These are phyloP conservation scores for Hucho hucho DNA, from an alignment of 2,113 vertebrate species.

Conservation along the genomic window DNA sequence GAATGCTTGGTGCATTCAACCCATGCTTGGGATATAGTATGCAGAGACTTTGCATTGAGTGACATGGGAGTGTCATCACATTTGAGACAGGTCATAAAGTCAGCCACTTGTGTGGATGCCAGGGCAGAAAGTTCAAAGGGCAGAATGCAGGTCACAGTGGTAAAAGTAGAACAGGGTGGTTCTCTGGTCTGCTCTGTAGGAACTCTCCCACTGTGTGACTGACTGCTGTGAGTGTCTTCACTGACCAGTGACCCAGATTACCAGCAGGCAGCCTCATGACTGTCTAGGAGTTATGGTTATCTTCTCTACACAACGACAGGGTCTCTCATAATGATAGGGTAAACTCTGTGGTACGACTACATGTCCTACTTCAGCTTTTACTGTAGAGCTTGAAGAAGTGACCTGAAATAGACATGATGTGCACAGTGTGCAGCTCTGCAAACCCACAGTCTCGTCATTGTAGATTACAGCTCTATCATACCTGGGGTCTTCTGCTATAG, in stretches of 20 bases:
- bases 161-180: slow-evolving; percentile 31
- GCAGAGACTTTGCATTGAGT: slow-evolving; percentile 5
- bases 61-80: slow-evolving; percentile 11
- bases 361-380: not conserved
- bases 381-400: not conserved
- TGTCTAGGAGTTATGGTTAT: no score
- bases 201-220: no score
- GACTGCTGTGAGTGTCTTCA: no score
- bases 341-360: slow-evolving; percentile 23
- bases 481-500: slow-evolving; percentile 14
- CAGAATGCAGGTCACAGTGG: slow-evolving; percentile 20
- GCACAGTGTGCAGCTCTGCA: no score
- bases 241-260: slow-evolving; percentile 31
- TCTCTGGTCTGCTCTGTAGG: not conserved
- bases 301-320: slow-evolving; percentile 21
- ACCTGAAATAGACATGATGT: slow-evolving; percentile 21
- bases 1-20: not conserved
- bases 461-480: not conserved
- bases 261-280: slow-evolving; percentile 14
- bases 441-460: not conserved
- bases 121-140: slow-evolving; percentile 49
- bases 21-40: not conserved
- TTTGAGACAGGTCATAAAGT: slow-evolving; percentile 14
- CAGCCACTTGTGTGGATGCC: slow-evolving; percentile 21
- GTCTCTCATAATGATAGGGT: slow-evolving; percentile 4